phyloP scores from a whole-genome alignment of 2,113 vertebrate species.

The Brachyhypopomus occidentalis region DNA sequence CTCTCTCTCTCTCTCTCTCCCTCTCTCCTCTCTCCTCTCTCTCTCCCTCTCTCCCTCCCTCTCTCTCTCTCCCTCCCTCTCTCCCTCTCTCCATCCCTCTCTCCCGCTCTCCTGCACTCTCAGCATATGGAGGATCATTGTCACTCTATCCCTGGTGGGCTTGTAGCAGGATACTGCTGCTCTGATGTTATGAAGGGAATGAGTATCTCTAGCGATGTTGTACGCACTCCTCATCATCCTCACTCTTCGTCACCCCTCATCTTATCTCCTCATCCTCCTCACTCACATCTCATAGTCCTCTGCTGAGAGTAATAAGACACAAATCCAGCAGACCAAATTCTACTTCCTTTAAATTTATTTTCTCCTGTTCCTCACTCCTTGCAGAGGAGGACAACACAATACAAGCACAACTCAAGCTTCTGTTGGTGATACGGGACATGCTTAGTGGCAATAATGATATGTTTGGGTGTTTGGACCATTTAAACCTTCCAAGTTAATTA shows the following conservation, averaged over 20 bases:
- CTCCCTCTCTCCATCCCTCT: background rate
- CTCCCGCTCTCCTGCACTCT: background rate
- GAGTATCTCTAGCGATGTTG: too few species aligned
- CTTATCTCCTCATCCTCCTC: background rate
- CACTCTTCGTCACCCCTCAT: too few species aligned
- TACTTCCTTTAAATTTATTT: background rate
- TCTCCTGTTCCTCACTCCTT: background rate
- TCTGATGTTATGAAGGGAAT: constrained; percentile 33
- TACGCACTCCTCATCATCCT: too few species aligned
- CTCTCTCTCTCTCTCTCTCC: background rate
- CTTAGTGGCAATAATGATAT: too few species aligned
- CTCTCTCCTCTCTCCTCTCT: constrained; percentile 11
- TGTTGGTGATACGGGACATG: background rate
- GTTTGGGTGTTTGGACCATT: too few species aligned
- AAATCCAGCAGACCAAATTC: background rate
- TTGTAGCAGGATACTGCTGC: background rate
- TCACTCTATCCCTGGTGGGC: background rate
- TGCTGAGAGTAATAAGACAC: background rate
- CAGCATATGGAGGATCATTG: background rate
- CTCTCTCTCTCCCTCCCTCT: constrained; percentile 25
- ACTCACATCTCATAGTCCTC: background rate
- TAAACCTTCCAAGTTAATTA: background rate
- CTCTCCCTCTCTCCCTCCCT: background rate
- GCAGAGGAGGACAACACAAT: background rate
- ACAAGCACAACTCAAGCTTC: background rate